phyloP scores from a whole-genome alignment of 1,140 invertebrate species.

The Trichonephila inaurata region DNA sequence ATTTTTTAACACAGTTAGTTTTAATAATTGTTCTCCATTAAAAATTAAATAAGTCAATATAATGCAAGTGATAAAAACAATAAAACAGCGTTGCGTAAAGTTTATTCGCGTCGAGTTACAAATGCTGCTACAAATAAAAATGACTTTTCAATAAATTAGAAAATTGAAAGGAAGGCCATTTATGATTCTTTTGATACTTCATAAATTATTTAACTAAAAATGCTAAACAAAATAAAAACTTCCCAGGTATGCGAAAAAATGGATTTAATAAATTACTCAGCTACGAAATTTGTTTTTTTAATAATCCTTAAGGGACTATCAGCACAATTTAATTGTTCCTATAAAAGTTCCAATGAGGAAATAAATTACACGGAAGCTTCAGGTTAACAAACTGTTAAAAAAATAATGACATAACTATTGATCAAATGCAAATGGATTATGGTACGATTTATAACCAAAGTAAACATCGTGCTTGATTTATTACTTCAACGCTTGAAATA shows the following conservation, averaged over 20 bases:
- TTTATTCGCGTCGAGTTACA: no score
- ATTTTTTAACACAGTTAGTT: no score
- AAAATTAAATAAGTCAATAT: no score
- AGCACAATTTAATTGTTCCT: background rate
- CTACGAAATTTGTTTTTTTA: background rate
- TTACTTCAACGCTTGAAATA: constrained; percentile 7
- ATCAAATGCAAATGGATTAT: constrained; percentile 22
- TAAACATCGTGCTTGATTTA: constrained; percentile 20
- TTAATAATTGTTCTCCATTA: no score
- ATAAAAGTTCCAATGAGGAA: constrained; percentile 1
- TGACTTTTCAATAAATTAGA: background rate
- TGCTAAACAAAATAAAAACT: background rate
- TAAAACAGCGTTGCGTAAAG: no score
- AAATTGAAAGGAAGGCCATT: background rate
- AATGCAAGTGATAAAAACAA: no score
- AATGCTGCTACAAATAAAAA: background rate
- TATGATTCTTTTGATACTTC: background rate
- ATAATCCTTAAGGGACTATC: no score
- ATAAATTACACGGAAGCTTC: background rate
- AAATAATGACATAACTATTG: constrained; percentile 1
- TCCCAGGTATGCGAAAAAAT: background rate
- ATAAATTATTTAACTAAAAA: background rate
- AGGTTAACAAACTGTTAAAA: background rate
- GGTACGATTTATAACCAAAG: background rate
- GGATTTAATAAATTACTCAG: background rate